Evolutionary conservation across 1,140 invertebrate genomes (phyloP).

Genomic region (Zaprionus nigranus): DNA sequence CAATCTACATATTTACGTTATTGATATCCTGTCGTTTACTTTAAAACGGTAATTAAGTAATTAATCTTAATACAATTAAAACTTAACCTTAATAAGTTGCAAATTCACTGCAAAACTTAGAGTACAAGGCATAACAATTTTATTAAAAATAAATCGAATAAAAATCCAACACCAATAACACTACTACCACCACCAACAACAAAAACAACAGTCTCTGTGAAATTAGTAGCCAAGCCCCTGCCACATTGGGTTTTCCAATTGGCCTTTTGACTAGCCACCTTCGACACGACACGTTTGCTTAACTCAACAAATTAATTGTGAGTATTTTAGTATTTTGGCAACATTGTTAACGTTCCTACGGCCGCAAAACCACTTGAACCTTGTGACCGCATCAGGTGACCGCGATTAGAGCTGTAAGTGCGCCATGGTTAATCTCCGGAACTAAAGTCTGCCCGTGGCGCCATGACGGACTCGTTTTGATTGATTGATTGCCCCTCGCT

Average conservation of each 20-base stretch:
- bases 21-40: too few relatives aligned
- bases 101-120: too few relatives aligned
- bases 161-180: background rate
- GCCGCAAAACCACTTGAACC: slow-evolving; percentile 61
- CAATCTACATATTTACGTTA: too few relatives aligned
- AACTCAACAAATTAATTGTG: slow-evolving; percentile 60
- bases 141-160: background rate
- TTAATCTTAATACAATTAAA: too few relatives aligned
- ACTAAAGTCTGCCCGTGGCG: slow-evolving; percentile 30
- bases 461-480: slow-evolving; percentile 21
- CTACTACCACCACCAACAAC: background rate
- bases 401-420: slow-evolving; percentile 31
- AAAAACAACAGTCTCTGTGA: background rate
- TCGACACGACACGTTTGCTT: slow-evolving; percentile 38
- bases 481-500: slow-evolving; percentile 53
- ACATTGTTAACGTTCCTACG: background rate
- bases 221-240: slow-evolving; percentile 7
- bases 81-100: too few relatives aligned
- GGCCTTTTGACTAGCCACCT: slow-evolving; percentile 44
- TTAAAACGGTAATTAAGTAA: too few relatives aligned
- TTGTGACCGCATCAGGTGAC: slow-evolving; percentile 52
- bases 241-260: slow-evolving; percentile 10
- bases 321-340: background rate
- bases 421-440: slow-evolving; percentile 31
- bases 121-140: too few relatives aligned